These are phyloP conservation scores for Anoplius nigerrimus DNA, from an alignment of 2,888 invertebrate genomes.

Conservation along the genomic window DNA sequence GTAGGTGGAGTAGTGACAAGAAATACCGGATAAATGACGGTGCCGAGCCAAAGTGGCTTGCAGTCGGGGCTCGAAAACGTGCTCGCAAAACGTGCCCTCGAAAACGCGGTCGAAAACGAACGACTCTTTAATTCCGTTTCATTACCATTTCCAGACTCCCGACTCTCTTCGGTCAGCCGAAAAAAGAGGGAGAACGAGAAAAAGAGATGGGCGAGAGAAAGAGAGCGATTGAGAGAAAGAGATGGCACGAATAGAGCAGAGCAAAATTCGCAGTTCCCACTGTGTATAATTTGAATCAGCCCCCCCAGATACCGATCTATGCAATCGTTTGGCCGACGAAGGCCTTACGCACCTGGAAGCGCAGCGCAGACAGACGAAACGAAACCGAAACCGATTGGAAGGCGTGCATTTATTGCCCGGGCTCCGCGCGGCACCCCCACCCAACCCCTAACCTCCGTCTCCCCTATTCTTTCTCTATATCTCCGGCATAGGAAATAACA, in stretches of 20 bases:
- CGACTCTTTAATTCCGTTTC: too few relatives aligned
- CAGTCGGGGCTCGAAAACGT: too few relatives aligned
- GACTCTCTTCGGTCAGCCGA: too few relatives aligned
- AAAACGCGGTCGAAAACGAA: too few relatives aligned
- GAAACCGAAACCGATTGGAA: background rate
- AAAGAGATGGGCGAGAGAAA: background rate
- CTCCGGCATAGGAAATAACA: conserved; percentile 52
- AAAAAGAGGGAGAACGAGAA: background rate
- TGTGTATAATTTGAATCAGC: conserved; percentile 6
- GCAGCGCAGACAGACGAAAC: background rate
- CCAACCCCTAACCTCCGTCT: background rate
- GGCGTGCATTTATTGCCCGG: background rate
- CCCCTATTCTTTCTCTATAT: background rate
- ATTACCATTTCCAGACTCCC: too few relatives aligned
- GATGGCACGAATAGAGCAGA: background rate
- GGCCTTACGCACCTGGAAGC: conserved; percentile 7
- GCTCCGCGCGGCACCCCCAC: background rate
- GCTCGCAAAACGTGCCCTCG: too few relatives aligned
- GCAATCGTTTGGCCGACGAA: background rate
- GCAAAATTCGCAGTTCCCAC: background rate
- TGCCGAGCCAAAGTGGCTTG: too few relatives aligned
- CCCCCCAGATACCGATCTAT: background rate
- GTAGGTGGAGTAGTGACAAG: too few relatives aligned
- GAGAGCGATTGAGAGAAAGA: background rate
- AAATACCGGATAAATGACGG: too few relatives aligned